Evolutionary conservation across 2,888 invertebrate species (phyloP).

Genomic region (Leptinotarsa peninsularis): DNA sequence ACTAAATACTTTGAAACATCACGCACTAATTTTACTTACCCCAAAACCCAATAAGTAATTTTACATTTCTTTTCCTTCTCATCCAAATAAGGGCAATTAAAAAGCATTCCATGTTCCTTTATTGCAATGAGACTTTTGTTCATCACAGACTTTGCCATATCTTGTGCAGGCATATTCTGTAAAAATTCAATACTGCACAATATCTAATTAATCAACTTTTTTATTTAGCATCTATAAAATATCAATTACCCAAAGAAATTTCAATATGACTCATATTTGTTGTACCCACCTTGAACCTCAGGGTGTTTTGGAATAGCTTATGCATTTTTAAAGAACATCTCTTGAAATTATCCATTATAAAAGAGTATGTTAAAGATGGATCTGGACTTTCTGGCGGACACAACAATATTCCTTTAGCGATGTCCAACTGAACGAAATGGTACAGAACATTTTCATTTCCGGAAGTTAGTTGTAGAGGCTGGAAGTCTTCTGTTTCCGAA

Average conservation of each 20-base stretch:
- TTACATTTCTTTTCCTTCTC: constrained; percentile 64
- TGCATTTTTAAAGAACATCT: constrained; percentile 80
- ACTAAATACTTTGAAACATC: not conserved
- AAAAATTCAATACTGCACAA: constrained; percentile 42
- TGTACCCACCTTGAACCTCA: constrained; percentile 68
- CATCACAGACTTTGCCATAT: constrained; percentile 67
- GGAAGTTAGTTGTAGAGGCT: constrained; percentile 73
- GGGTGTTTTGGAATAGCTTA: constrained; percentile 77
- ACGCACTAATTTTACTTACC: constrained; percentile 68
- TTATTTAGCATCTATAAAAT: too few relatives aligned
- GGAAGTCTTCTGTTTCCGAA: constrained; percentile 76
- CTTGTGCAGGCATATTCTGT: constrained; percentile 65
- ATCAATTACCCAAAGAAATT: too few relatives aligned
- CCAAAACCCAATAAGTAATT: constrained; percentile 83
- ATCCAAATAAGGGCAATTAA: constrained; percentile 71
- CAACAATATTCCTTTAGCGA: constrained; percentile 77
- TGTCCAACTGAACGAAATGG: constrained; percentile 81
- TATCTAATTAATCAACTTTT: too few relatives aligned
- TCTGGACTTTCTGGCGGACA: constrained; percentile 68
- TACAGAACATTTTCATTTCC: constrained; percentile 81
- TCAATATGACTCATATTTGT: too few relatives aligned
- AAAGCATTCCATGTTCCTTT: constrained; percentile 86
- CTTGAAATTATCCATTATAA: constrained; percentile 78
- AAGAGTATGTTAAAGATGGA: constrained; percentile 60
- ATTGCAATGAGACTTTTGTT: constrained; percentile 83